Conservation (phyloP, 2,797 vertebrate genomes). For the Clarias pachynema region DNA sequence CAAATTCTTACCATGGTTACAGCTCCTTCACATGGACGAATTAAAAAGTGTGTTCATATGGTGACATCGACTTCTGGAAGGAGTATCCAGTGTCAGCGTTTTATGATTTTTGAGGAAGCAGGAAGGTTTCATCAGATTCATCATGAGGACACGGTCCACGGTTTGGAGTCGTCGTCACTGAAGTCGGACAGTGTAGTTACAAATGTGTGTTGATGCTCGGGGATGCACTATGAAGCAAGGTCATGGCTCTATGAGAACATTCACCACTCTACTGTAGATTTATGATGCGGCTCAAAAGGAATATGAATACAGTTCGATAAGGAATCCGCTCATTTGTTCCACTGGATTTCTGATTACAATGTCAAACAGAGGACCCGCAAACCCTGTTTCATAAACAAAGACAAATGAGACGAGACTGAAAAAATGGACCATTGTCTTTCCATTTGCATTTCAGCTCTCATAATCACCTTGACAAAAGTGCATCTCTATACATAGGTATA, state of each 20-base stretch:
- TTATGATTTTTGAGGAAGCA: neutral
- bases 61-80: neutral
- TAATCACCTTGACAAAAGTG: neutral
- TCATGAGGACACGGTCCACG: neutral
- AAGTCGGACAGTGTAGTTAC: neutral
- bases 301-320: neutral
- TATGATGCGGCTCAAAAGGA: neutral
- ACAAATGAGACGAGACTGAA: slow-evolving; percentile 4
- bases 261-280: neutral
- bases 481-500: neutral
- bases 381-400: slow-evolving; percentile 23
- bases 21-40: neutral
- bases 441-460: neutral
- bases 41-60: neutral
- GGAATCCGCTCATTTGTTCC: neutral
- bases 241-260: neutral
- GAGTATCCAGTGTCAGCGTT: neutral
- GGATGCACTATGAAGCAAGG: too few species aligned
- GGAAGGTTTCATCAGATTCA: neutral
- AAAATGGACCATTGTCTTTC: neutral
- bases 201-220: neutral
- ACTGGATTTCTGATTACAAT: neutral
- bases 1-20: too few species aligned
- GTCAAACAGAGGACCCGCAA: neutral
- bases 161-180: neutral